These are phyloP conservation scores for Ornithoptera alexandrae DNA, from an alignment of 2,888 invertebrate genomes.

Conservation along the genomic window DNA sequence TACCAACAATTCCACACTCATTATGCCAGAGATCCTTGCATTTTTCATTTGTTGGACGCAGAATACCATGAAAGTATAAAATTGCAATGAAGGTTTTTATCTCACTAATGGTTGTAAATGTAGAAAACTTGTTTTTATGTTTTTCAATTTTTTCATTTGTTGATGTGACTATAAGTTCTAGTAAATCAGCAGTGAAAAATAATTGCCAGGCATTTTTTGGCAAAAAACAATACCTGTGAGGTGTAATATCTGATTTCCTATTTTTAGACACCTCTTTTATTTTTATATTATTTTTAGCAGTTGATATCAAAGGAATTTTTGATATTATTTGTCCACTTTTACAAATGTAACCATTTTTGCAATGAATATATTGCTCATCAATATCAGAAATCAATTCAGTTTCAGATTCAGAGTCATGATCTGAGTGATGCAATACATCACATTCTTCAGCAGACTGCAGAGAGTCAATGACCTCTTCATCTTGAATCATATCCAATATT, in stretches of 20 bases:
- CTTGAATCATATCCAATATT: slow-evolving; percentile 71
- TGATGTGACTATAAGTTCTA: slow-evolving; percentile 63
- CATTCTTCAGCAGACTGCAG: slow-evolving; percentile 66
- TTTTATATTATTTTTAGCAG: slow-evolving; percentile 41
- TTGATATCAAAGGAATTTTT: slow-evolving; percentile 49
- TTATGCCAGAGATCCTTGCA: slow-evolving; percentile 64
- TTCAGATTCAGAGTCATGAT: slow-evolving; percentile 69
- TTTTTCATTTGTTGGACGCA: slow-evolving; percentile 65
- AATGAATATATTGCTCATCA: slow-evolving; percentile 51
- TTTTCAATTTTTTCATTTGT: slow-evolving; percentile 64
- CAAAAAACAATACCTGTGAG: slow-evolving; percentile 44
- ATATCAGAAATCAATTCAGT: slow-evolving; percentile 55
- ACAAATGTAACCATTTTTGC: slow-evolving; percentile 57
- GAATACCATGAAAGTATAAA: slow-evolving; percentile 67
- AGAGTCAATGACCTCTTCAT: slow-evolving; percentile 67
- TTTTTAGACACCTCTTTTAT: slow-evolving; percentile 45
- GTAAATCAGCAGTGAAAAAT: slow-evolving; percentile 64
- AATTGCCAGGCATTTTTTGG: slow-evolving; percentile 68
- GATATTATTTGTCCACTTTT: slow-evolving; percentile 53
- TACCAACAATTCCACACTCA: slow-evolving; percentile 55
- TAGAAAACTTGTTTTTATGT: slow-evolving; percentile 39
- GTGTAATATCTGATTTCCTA: slow-evolving; percentile 48
- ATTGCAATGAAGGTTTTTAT: slow-evolving; percentile 68
- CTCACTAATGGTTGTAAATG: slow-evolving; percentile 54
- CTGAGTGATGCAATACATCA: slow-evolving; percentile 63